These are phyloP conservation scores for Spisula subtruncata DNA, from an alignment of 2,888 invertebrate genomes.

Conservation along the genomic window DNA sequence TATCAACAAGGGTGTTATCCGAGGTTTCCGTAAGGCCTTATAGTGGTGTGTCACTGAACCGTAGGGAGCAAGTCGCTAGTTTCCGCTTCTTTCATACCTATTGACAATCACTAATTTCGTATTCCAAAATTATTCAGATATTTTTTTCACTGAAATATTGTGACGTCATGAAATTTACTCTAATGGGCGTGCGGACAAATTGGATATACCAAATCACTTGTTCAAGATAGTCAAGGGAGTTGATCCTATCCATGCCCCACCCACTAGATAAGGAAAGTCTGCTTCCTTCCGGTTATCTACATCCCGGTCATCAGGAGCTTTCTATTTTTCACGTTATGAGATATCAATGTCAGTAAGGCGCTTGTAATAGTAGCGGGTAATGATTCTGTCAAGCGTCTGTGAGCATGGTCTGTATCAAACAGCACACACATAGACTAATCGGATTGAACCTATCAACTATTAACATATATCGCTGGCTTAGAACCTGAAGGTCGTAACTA, in stretches of 20 bases:
- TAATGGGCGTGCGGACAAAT: conserved; percentile 27
- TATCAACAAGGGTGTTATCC: conserved; percentile 69
- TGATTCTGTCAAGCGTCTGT: conserved; percentile 49
- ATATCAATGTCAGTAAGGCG: conserved; percentile 60
- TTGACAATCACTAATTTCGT: conserved; percentile 34
- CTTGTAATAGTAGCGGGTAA: conserved; percentile 60
- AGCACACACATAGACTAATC: background rate
- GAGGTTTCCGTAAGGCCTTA: conserved; percentile 49
- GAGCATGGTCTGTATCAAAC: conserved; percentile 53
- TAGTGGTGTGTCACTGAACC: conserved; percentile 34
- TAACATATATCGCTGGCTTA: conserved; percentile 23
- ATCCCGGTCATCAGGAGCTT: conserved; percentile 63
- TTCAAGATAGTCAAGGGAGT: conserved; percentile 29
- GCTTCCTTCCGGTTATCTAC: conserved; percentile 54
- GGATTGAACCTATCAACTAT: conserved; percentile 26
- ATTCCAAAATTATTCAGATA: conserved; percentile 1
- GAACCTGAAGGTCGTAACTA: too few species aligned
- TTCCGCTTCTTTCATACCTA: conserved; percentile 41
- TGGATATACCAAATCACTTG: conserved; percentile 23
- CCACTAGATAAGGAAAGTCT: conserved; percentile 42
- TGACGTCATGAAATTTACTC: background rate
- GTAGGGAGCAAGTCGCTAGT: conserved; percentile 35
- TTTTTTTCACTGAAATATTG: conserved; percentile 12
- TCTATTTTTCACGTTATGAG: conserved; percentile 62
- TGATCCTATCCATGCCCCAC: conserved; percentile 58